Evolutionary conservation across 2,113 vertebrate species (phyloP), one percentile per base, ranked within the genome.

Genomic region (Brachionichthys hirsutus): DNA sequence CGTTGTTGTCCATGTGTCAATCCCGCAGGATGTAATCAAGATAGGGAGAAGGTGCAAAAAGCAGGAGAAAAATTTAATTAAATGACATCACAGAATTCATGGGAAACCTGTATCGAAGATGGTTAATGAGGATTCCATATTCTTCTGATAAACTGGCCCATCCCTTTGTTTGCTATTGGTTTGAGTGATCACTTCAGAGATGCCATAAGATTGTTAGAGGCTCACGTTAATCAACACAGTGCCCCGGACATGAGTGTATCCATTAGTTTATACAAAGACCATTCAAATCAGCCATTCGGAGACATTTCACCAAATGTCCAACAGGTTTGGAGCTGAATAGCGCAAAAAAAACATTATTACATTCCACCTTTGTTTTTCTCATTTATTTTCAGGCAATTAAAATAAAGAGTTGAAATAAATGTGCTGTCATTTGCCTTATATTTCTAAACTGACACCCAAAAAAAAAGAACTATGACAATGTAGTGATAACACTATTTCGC

Each of bases 401-500:
- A 58, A 67, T n/a, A 80, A 41, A 78, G 70, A 56, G 77, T 81
- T 75, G 76, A 81, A 83, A 85, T 85, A 85, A 88, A 86, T 84
- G 82, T 52, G 57, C 49, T 18, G 60, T 22, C 62, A 44, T 73
- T 69, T 79, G 79, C 45, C 61, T 77, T 82, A 51, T 85, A 85
- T 81, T 84, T 84, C 81, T 69, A 61, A 54, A 45, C 55, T 64
- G 67, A 85, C 87, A 87, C 70, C 34, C 19, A 82, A 84, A 88
- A 86, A n/a, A n/a, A n/a, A n/a, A n/a, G n/a, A n/a, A n/a, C n/a
- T n/a, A n/a, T 36, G 61, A 85, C 80, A 87, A 80, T 74, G 90
- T 91, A 92, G 89, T 35, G 84, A 85, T 92, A 92, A 92, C 92
- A 92, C 90, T 91, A 92, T 92, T 92, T 89, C 73, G 83, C 84